Percentiles rank a stretch among this genome's conserved stretches.
phyloP scores from a whole-genome alignment of 2,113 vertebrate genomes.

The Candoia aspera region DNA sequence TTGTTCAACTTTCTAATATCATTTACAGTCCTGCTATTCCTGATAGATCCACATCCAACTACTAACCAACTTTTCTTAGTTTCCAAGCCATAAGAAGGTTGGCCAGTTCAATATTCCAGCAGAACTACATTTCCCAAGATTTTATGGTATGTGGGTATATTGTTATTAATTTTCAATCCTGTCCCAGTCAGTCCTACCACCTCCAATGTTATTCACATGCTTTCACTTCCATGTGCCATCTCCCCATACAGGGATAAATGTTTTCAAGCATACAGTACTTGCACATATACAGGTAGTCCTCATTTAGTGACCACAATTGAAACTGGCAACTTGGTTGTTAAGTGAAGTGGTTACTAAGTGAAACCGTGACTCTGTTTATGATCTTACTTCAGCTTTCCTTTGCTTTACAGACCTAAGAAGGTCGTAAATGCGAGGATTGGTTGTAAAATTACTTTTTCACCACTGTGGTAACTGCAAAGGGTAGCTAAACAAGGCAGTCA shows the following conservation, averaged over 20 bases:
- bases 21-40: not conserved
- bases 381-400: not conserved
- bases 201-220: not conserved
- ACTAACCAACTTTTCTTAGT: not conserved
- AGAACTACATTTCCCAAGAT: not conserved
- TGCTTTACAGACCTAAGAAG: not conserved
- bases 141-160: not conserved
- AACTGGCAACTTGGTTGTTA: not conserved
- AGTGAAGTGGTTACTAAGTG: not conserved
- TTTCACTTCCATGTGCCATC: not conserved
- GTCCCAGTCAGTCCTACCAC: not conserved
- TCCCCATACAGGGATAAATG: not conserved
- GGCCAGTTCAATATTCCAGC: not conserved
- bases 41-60: not conserved
- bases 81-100: not conserved
- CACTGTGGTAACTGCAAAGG: not conserved
- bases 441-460: not conserved
- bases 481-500: not conserved
- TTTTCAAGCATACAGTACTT: not conserved
- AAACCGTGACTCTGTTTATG: not conserved
- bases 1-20: not conserved
- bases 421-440: not conserved
- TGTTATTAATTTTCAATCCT: not conserved
- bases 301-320: not conserved
- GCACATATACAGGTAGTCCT: not conserved